phyloP scores from a whole-genome alignment of 2,113 vertebrate genomes.

The Lepus timidus region DNA sequence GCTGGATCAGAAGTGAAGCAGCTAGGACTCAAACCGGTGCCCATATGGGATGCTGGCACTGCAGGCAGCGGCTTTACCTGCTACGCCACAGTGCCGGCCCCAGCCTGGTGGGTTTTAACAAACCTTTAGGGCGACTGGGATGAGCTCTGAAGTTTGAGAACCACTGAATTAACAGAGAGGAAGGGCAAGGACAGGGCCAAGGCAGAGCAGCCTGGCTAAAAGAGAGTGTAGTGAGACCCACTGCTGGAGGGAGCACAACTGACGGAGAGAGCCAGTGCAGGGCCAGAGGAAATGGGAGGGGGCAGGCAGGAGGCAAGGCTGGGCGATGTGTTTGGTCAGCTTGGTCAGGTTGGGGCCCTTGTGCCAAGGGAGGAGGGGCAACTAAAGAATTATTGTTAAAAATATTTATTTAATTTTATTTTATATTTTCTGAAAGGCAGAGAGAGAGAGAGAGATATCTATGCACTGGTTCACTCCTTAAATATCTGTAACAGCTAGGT shows the following conservation, averaged over 20 bases:
- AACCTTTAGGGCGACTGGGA: neutral
- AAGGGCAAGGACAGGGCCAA: neutral
- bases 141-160: neutral
- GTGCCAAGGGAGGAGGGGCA: neutral
- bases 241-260: neutral
- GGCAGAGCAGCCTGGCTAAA: neutral
- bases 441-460: too few species aligned
- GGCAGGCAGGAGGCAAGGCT: neutral
- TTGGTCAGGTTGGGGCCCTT: neutral
- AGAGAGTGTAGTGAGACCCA: neutral
- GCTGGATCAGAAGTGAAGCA: too few species aligned
- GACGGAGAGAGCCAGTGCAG: accelerated
- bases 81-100: too few species aligned
- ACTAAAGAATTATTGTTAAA: neutral
- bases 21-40: too few species aligned
- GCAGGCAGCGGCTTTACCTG: too few species aligned
- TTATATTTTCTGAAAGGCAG: too few species aligned
- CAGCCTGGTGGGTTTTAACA: neutral
- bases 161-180: neutral
- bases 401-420: too few species aligned
- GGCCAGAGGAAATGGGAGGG: neutral
- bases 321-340: neutral
- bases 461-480: too few species aligned
- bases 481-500: too few species aligned
- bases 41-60: too few species aligned